Evolutionary conservation across 2,888 invertebrate genomes (phyloP), one percentile per base, ranked within the genome.

Genomic region (Ectropis crepuscularia): DNA sequence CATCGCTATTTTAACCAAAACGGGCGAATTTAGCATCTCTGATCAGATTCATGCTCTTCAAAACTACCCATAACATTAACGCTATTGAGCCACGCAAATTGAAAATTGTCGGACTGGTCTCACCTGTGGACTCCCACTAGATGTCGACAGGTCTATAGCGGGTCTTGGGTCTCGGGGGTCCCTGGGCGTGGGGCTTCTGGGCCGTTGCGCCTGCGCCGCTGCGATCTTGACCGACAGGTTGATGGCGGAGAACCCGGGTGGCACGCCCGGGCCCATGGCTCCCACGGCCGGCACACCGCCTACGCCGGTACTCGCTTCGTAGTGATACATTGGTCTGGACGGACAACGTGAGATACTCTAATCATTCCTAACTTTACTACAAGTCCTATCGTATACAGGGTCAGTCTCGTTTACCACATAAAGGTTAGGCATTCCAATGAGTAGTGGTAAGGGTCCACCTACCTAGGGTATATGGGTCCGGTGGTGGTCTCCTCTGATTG

Each of bases 71-170:
- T 49, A 42, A n/a, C 5, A 36, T 48, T 37, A n/a, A 7, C n/a
- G 2, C 8, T 37, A 2, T 6, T 6, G 4, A 10, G 16, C n/a
- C 37, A 37, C 38, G 50, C 38, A 61, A 38, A 11, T 41, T n/a
- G 9, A 28, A 11, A 48, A n/a, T 58, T 71, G 65, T 47, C 53
- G 16, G 54, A 57, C 57, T 61, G 73, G 73, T 79, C 87, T 94
- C 88, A 96, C 97, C 95, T 97, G 97, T 78, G 97, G 97, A 93
- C 97, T 97, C 74, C 97, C 97, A 87, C 96, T 97, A 77, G 97
- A 97, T 71, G 97, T 96, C 75, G 97, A 97, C 57, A 97, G 94
- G 90, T 97, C 97, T 91, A 97, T 97, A 75, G 97, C 97, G 10
- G 97, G 96, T 68, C 96, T 95, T 53, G 95, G 95, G 76, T 97